Evolutionary conservation across 1,140 invertebrate species (phyloP), one percentile per base, ranked within the genome.

Genomic region (Trichonephila clavata): DNA sequence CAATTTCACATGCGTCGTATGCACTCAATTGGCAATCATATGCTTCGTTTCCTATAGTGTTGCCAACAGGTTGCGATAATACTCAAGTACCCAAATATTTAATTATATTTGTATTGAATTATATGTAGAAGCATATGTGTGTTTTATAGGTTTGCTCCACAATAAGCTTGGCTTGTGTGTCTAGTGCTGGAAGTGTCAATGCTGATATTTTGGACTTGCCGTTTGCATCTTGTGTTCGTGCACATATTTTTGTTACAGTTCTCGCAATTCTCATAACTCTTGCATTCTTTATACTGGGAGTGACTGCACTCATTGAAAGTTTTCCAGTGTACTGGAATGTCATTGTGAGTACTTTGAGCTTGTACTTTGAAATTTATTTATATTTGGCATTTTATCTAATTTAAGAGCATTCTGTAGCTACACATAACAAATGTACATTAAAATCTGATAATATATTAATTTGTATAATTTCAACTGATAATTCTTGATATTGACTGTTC

Each of bases 221-320:
- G 80, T 88, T 93, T 63, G 71, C 84, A 32, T 93, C 92, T 16
- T 93, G 63, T 93, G 61, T 93, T 81, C 92, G 92, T 80, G 84
- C 86, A 20, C 92, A 93, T 93, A 88, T 93, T 60, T 93, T 93
- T 88, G 92, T 93, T 39, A 88, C 92, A 80, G 92, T 93, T 27
- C 86, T 93, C 81, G 84, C 61, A 18, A 80, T 93, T 50, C 71
- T 93, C 32, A 61, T 93, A 6, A 24, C 68, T 27, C 16, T 68
- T 80, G 24, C 60, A 61, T 93, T 93, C 57, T 88, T 88, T n/a
- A n/a, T 93, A 4, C 39, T 93, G 7, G 57, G 39, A 20, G 65
- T 93, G 18, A 93, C 86, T 21, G 57, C 92, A 24, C 8, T 93
- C 18, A 84, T 93, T 88, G 71, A 88, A 68, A 93, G 84, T 50